Percentiles rank a stretch among this genome's conserved stretches.
Evolutionary conservation across 2,888 invertebrate species (phyloP).

Genomic region (Tortrix viridana): DNA sequence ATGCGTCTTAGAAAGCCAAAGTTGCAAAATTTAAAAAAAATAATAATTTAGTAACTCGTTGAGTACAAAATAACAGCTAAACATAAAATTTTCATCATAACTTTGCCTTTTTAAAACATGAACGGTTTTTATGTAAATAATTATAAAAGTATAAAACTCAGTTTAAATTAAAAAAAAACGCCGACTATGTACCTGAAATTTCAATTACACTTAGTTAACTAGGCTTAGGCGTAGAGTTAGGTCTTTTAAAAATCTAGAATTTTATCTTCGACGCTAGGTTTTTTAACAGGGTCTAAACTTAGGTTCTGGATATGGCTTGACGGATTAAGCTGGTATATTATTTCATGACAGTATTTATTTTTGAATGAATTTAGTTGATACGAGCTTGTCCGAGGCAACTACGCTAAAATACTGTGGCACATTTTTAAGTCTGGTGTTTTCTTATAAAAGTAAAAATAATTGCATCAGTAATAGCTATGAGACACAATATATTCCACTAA

Average conservation of each 20-base stretch:
- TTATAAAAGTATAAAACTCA: conserved; percentile 54
- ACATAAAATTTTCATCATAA: neutral
- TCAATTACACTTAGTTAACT: conserved; percentile 80
- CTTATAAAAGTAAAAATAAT: no score
- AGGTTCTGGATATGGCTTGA: conserved; percentile 54
- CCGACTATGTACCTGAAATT: conserved; percentile 81
- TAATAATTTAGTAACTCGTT: neutral
- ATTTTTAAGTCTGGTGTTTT: no score
- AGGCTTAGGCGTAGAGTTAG: conserved; percentile 76
- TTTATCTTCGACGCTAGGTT: conserved; percentile 75
- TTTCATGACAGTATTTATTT: conserved; percentile 41
- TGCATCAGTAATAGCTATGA: no score
- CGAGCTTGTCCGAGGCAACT: no score
- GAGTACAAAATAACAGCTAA: neutral
- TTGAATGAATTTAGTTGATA: conserved; percentile 4
- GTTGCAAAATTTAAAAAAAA: neutral
- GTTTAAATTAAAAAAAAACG: conserved; percentile 63
- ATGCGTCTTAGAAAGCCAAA: conserved; percentile 48
- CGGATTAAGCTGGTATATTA: conserved; percentile 45
- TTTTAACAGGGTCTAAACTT: conserved; percentile 77
- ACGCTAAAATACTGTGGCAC: no score
- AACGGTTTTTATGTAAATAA: conserved; percentile 65
- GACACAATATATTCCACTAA: no score
- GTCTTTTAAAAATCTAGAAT: conserved; percentile 70
- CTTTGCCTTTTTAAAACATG: conserved; percentile 54